Evolutionary conservation across 2,113 vertebrate genomes (phyloP).

Genomic region (Xenopus borealis): DNA sequence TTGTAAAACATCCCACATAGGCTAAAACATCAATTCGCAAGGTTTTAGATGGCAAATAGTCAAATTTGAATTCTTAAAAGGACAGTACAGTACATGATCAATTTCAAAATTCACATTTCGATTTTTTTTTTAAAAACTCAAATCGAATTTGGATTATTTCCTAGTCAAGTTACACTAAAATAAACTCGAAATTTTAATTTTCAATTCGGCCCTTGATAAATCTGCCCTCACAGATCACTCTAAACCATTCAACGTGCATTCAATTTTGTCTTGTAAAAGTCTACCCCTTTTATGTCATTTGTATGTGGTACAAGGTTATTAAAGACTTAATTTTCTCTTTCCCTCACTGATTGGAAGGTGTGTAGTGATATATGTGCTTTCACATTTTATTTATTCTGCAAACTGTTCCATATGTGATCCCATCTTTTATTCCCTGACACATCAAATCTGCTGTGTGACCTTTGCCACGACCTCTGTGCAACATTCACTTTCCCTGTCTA

Average conservation of each 20-base stretch:
- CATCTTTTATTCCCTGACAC: slow-evolving; percentile 87
- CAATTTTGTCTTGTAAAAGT: not conserved
- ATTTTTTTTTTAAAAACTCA: no score
- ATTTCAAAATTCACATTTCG: no score
- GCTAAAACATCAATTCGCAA: no score
- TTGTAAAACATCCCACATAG: no score
- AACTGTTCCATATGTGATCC: slow-evolving; percentile 90
- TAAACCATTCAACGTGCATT: not conserved
- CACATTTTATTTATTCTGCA: slow-evolving; percentile 86
- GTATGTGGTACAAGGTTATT: slow-evolving; percentile 84
- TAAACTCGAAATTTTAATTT: no score
- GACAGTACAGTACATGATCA: no score
- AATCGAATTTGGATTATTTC: no score
- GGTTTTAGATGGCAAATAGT: no score
- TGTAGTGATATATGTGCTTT: slow-evolving; percentile 84
- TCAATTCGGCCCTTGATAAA: no score
- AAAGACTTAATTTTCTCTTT: slow-evolving; percentile 85
- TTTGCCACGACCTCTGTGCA: slow-evolving; percentile 74
- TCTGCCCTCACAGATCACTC: no score
- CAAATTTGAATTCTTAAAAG: no score
- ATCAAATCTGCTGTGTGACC: slow-evolving; percentile 82
- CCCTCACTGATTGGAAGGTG: slow-evolving; percentile 79
- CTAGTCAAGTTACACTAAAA: no score
- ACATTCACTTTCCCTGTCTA: slow-evolving; percentile 69
- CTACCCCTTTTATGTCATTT: slow-evolving; percentile 60